A percentile compares a stretch with the other conserved stretches of the same genome.
Evolutionary conservation across 1,140 invertebrate species (phyloP).

Genomic region (Diuraphis noxia): DNA sequence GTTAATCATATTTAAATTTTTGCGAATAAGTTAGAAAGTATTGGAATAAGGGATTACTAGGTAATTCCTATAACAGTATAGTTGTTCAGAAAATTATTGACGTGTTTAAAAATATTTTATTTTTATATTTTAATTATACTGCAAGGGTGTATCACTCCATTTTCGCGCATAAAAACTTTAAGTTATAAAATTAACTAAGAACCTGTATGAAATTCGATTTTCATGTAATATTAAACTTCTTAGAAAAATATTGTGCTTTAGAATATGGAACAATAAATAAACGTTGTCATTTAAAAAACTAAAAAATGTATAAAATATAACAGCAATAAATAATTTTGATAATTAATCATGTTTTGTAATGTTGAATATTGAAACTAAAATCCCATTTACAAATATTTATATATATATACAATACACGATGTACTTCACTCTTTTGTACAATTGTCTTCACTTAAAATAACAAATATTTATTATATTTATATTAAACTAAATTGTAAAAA

Average conservation of each 20-base stretch:
- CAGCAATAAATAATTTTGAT: not conserved
- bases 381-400: not conserved
- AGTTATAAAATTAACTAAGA: not conserved
- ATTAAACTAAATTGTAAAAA: not conserved
- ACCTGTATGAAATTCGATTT: not conserved
- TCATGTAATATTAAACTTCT: not conserved
- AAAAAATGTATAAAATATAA: not conserved
- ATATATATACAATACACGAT: not conserved
- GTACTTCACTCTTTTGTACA: not conserved
- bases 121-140: too few relatives aligned
- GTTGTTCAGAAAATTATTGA: not conserved
- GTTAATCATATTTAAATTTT: not conserved
- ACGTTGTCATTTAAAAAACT: not conserved
- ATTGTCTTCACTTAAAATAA: not conserved
- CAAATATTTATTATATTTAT: not conserved
- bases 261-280: not conserved
- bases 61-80: not conserved
- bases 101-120: not conserved
- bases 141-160: not conserved
- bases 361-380: not conserved
- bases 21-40: not conserved
- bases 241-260: not conserved
- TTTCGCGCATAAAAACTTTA: not conserved
- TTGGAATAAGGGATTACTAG: not conserved
- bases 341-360: not conserved